Base-by-base conservation (phyloP, 1,140 invertebrate genomes). In the Drosophila bocki region DNA sequence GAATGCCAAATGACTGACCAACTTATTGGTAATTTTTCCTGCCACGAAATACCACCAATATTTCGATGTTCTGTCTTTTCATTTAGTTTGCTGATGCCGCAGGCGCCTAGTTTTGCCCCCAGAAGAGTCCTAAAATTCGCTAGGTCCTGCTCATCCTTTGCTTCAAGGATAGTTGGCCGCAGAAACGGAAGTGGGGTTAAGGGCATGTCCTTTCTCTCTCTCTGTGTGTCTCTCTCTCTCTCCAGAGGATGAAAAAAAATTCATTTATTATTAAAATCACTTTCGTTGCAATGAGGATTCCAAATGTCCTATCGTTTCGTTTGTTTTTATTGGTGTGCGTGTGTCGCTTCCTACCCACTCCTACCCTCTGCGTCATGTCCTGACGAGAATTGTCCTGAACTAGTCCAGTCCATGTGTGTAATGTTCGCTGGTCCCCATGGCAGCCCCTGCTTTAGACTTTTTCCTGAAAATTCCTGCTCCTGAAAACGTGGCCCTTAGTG, bases 191-290 rank as follows among this genome's bases (percentile, higher is more conserved):
- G 45, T 44, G 62, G 48, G 65, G 65, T 69, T 69, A 69, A 44
- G 65, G 65, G 29, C 65, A 67, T n/a, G 65, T 47, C 64, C 64
- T 35, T 17, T 7, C 15, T 26, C 33, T 17, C 35, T 5, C 4
- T 17, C 35, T 5, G 2, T 17, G 26, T 4, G 6, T 8, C 3
- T 54, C 33, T 15, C 50, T 8, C 33, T 15, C 56, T 64, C 48
- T 44, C 51, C 45, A 47, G 42, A n/a, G 42, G 13, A 29, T 7
- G 19, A 56, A 41, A 82, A 86, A 86, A 75, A 88, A 75, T 82
- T 91, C 87, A 91, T 91, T 86, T 80, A 91, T 91, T 91, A 91
- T 91, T 91, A 91, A 91, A 91, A 91, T 91, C 86, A 91, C 86
- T 91, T 91, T 91, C 86, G 86, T 91, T 91, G 86, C 86, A 91